Percentiles rank a stretch among this genome's conserved stretches.
Conservation (phyloP, 2,113 vertebrate genomes). For the Chrysemys picta region DNA sequence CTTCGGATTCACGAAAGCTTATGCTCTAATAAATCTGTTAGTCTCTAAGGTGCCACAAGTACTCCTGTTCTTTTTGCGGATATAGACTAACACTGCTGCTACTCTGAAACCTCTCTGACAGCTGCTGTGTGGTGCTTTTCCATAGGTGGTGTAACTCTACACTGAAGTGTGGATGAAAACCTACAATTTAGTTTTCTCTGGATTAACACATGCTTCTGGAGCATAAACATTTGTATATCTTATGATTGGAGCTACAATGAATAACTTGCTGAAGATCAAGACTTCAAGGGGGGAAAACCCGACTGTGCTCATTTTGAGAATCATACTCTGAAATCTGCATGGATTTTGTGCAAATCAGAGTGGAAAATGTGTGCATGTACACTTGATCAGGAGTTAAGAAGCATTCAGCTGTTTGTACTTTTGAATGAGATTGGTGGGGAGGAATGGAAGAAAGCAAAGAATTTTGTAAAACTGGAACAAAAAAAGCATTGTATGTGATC, state of each 20-base stretch:
- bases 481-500: not conserved
- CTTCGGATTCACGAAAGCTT: too few species aligned
- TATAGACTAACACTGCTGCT: too few species aligned
- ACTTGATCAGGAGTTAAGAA: not conserved
- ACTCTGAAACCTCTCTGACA: not conserved
- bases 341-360: not conserved
- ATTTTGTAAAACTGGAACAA: not conserved
- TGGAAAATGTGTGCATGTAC: not conserved
- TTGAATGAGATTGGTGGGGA: not conserved
- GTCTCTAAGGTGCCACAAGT: too few species aligned
- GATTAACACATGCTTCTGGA: not conserved
- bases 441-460: not conserved
- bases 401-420: not conserved
- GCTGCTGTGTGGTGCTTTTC: not conserved
- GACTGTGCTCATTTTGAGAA: not conserved
- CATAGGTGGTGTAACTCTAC: rapidly evolving
- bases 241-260: not conserved
- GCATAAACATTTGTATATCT: not conserved
- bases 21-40: too few species aligned
- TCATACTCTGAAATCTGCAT: not conserved
- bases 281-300: not conserved
- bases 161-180: not conserved
- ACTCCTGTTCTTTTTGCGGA: too few species aligned
- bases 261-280: not conserved
- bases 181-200: not conserved